Percentiles rank a stretch among this genome's conserved stretches.
Conservation (phyloP, 2,797 vertebrate species). For the Ceyx erithaca region DNA sequence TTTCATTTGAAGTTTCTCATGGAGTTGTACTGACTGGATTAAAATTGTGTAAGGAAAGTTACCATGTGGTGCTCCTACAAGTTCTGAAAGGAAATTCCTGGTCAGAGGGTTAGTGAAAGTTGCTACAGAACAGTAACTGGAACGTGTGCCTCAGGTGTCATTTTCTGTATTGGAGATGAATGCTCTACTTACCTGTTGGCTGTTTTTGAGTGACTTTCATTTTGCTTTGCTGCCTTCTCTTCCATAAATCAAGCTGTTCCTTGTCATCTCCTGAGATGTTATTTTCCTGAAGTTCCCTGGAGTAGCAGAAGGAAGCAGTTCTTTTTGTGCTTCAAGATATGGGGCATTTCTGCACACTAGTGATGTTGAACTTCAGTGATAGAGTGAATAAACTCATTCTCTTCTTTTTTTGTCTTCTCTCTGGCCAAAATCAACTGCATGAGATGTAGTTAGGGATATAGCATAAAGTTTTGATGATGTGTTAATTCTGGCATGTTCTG, state of each 20-base stretch:
- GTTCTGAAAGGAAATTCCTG: background rate
- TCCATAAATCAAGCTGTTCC: background rate
- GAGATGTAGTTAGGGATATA: background rate
- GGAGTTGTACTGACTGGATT: background rate
- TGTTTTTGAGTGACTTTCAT: background rate
- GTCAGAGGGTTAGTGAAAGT: background rate
- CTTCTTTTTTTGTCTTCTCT: background rate
- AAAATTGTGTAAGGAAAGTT: background rate
- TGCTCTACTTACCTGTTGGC: background rate
- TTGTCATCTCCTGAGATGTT: background rate
- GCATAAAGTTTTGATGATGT: background rate
- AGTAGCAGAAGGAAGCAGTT: background rate
- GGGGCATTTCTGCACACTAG: background rate
- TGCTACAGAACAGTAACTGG: background rate
- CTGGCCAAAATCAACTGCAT: background rate
- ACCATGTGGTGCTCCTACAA: background rate
- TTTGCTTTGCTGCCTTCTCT: background rate
- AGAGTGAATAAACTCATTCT: background rate
- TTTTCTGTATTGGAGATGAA: background rate
- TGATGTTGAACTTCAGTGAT: background rate
- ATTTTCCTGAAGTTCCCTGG: background rate
- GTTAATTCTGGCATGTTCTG: background rate
- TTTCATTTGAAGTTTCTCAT: background rate
- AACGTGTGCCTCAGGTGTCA: accelerated
- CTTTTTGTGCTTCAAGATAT: background rate